Evolutionary conservation across 2,888 invertebrate genomes (phyloP), one percentile per base, ranked within the genome.

Genomic region (Calameuta filiformis): DNA sequence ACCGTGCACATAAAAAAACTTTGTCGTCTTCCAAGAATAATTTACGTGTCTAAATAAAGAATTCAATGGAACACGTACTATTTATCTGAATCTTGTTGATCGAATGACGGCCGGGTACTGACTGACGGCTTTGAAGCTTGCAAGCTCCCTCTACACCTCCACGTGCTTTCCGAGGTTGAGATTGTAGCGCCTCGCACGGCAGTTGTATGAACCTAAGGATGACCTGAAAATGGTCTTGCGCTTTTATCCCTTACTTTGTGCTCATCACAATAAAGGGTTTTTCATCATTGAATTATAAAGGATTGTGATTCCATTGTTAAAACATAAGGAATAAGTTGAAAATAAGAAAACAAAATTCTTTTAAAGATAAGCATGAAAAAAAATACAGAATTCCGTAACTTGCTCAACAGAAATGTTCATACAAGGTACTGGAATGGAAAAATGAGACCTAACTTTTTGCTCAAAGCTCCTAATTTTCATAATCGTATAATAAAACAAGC

Each of bases 51-150:
- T 15, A 15, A 12, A 40, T 40, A 15, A 4, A 15, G 15, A 0
- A 23, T 23, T 23, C 56, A 56, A 56, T 56, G 23, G 1, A 6
- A 56, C 23, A 23, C 23, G 23, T 23, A 56, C 23, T 23, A 23
- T 56, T 56, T 56, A 23, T 56, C 34, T 15, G 68, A 82, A 84
- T 85, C 83, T 83, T 83, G 84, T 84, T 82, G 79, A 81, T 85
- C 81, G 81, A 83, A 83, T 80, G 82, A 85, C 87, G 85, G 88
- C 83, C 89, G 86, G 87, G 83, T 85, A 88, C 82, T 85, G 85
- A 89, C 89, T 88, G 88, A 87, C 87, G 87, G 83, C 83, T 83
- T 79, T 75, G 79, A 78, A 83, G 83, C 87, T 88, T 82, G 85
- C 86, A 86, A 86, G 85, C 89, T 86, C 83, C 86, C 87, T 84